Base-by-base conservation (phyloP, 2,888 invertebrate species). In the Sicus ferrugineus region DNA sequence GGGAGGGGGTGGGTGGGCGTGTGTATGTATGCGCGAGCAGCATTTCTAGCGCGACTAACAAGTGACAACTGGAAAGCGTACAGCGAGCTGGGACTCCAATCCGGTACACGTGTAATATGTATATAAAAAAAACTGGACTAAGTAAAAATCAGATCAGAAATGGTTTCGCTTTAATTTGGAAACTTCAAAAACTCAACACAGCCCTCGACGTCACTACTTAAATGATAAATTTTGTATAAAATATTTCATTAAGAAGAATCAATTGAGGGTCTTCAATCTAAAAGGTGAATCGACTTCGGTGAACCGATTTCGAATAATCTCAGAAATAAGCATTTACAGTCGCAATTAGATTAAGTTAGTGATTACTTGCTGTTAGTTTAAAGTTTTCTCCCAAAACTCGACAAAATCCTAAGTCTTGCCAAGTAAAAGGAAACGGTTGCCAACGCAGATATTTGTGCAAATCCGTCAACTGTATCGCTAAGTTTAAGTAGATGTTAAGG, bases 371-470 rank as follows among this genome's bases (percentile, higher is more conserved):
- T 69, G 56, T 46, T 59, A 31, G 52, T 21, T 23, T 11, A 38
- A 38, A 38, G 38, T 52, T 52, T 23, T 26, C 14, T n/a, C 9
- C 5, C 9, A 52, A 26, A 14, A 62, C 69, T 50, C 81, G 81
- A 80, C 82, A 83, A 79, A 82, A 83, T 82, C 82, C 73, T 77
- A 77, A 78, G 82, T 82, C 82, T 83, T 81, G 77, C 80, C 82
- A 83, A n/a, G n/a, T n/a, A n/a, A 78, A 77, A 75, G 23, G n/a
- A 79, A 63, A n/a, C 58, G 21, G 38, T 50, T 31, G 30, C 34
- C 61, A 54, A 52, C 52, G 16, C 50, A 52, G 6, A 50, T 14
- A 31, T 54, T 58, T 63, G 46, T 59, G 64, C 31, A 26, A 28
- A 56, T 31, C 26, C 52, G 21, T 50, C 26, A 61, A 46, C 28